Evolutionary conservation across 2,797 vertebrate species (phyloP).

Genomic region (Myioborus melanocephalus): DNA sequence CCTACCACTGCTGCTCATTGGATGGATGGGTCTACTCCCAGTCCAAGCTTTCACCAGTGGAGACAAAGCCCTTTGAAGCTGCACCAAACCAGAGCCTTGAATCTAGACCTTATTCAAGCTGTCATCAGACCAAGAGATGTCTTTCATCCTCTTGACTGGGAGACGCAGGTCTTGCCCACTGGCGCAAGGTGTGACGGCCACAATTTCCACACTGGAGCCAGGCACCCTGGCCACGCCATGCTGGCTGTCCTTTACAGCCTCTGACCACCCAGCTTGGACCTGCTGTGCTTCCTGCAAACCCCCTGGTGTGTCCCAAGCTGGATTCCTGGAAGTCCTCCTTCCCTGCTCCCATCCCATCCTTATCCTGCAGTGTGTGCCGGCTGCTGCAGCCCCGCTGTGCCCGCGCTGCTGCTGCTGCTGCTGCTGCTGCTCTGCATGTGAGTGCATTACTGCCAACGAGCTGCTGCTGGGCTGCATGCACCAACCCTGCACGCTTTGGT

Average conservation of each 20-base stretch:
- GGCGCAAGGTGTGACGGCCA: background rate
- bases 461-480: background rate
- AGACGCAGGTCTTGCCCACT: background rate
- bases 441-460: background rate
- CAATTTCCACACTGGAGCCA: background rate
- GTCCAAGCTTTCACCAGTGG: fast-evolving
- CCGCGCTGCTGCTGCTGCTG: background rate
- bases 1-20: background rate
- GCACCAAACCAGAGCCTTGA: background rate
- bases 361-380: background rate
- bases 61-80: background rate
- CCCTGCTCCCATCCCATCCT: background rate
- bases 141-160: background rate
- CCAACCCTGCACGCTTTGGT: background rate
- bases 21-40: background rate
- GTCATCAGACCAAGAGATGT: background rate
- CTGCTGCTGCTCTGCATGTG: background rate
- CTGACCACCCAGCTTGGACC: fast-evolving
- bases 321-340: background rate
- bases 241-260: fast-evolving
- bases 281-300: background rate
- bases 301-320: fast-evolving
- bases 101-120: background rate
- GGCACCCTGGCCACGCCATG: fast-evolving
- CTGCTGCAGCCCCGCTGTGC: background rate